These are phyloP conservation scores for Brachyhypopomus occidentalis DNA, from an alignment of 2,113 vertebrate species.

Conservation along the genomic window DNA sequence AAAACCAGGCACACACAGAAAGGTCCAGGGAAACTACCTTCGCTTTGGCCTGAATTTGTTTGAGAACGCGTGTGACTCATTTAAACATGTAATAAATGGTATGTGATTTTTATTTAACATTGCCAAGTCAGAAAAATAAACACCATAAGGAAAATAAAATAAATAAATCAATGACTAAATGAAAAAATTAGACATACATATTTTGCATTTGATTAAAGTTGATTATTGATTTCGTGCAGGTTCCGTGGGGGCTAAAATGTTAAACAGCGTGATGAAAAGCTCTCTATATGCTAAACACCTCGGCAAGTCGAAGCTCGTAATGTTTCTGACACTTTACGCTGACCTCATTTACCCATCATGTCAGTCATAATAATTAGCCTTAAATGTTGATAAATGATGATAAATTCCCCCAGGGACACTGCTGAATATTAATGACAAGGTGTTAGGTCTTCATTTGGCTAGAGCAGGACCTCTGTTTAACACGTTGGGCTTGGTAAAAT, in stretches of 20 bases:
- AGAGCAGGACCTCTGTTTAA: not conserved
- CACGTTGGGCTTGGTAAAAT: not conserved
- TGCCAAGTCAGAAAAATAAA: not conserved
- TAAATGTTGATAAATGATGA: conserved; percentile 63
- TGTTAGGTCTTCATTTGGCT: conserved; percentile 35
- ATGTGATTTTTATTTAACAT: too few species aligned
- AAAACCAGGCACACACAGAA: too few species aligned
- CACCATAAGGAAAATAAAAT: not conserved
- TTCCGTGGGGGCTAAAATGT: conserved; percentile 19
- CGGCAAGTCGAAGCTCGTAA: conserved; percentile 44
- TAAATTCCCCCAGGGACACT: conserved; percentile 51
- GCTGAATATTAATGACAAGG: conserved; percentile 61
- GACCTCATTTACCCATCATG: conserved; percentile 61
- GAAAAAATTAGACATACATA: not conserved
- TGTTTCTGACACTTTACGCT: conserved; percentile 57
- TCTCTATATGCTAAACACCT: conserved; percentile 58
- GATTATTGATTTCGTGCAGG: conserved; percentile 32
- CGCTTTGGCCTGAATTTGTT: too few species aligned
- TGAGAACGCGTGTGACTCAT: too few species aligned
- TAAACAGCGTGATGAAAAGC: conserved; percentile 49
- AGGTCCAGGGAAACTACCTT: too few species aligned
- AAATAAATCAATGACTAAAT: not conserved
- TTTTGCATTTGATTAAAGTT: not conserved
- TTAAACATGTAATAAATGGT: too few species aligned
- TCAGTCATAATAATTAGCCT: conserved; percentile 63